Percentiles rank a stretch among this genome's conserved stretches.
Conservation (phyloP, 1,140 invertebrate species). For the Heliconius himera region DNA sequence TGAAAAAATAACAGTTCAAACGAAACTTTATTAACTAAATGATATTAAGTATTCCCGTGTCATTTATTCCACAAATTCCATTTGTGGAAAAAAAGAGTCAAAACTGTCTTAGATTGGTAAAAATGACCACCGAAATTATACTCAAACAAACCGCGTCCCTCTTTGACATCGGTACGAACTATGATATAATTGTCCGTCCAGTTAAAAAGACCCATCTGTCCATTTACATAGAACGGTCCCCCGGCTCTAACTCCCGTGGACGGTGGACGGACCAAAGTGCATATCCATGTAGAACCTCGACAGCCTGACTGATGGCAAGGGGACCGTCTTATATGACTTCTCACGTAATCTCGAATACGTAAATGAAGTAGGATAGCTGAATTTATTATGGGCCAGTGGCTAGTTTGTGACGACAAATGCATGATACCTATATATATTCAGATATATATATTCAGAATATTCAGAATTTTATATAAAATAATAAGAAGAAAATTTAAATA, state of each 20-base stretch:
- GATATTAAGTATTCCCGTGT: too few species aligned
- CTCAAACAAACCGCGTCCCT: conserved; percentile 9
- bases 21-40: too few species aligned
- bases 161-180: neutral
- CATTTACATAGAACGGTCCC: neutral
- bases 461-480: too few species aligned
- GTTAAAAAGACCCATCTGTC: neutral
- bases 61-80: too few species aligned
- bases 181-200: conserved; percentile 7
- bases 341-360: conserved; percentile 29
- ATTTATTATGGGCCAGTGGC: conserved; percentile 22
- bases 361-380: conserved; percentile 24
- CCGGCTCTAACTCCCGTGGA: neutral
- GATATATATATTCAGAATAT: too few species aligned
- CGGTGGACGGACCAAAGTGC: conserved; percentile 30
- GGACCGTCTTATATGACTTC: conserved; percentile 30
- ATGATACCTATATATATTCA: neutral
- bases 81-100: neutral
- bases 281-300: conserved; percentile 33
- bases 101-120: neutral
- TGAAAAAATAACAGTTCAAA: too few species aligned
- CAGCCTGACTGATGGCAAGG: conserved; percentile 35
- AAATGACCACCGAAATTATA: conserved; percentile 11
- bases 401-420: conserved; percentile 1
- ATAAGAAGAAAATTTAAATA: too few species aligned